Evolutionary conservation across 1,140 invertebrate genomes (phyloP).

Genomic region (Xylocopa sonorina): DNA sequence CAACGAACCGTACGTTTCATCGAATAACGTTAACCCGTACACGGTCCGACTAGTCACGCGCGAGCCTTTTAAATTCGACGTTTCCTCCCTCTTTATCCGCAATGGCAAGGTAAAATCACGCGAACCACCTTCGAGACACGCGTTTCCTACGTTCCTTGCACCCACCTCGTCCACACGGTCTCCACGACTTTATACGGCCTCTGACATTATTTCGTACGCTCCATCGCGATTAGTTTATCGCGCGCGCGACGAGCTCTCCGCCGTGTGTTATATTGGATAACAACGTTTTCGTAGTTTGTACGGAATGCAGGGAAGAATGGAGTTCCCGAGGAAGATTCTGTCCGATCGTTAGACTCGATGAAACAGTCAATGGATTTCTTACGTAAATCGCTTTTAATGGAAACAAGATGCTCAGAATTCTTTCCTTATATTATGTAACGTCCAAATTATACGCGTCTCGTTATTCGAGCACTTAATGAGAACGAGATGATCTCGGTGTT

Average conservation of each 20-base stretch:
- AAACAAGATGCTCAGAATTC: background rate
- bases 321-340: background rate
- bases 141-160: background rate
- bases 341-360: background rate
- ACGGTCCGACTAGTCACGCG: conserved; percentile 46
- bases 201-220: background rate
- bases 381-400: background rate
- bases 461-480: too few species aligned
- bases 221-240: background rate
- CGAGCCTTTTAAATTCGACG: conserved; percentile 50
- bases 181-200: background rate
- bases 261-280: too few species aligned
- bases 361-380: background rate
- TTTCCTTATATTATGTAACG: too few species aligned
- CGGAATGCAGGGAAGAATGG: background rate
- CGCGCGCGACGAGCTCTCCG: too few species aligned
- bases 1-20: conserved; percentile 1
- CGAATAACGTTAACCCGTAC: conserved; percentile 62
- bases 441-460: too few species aligned
- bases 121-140: conserved; percentile 12
- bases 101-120: background rate
- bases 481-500: too few species aligned
- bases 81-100: background rate
- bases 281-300: too few species aligned
- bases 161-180: too few species aligned